phyloP scores from a whole-genome alignment of 1,140 invertebrate genomes.

The Ooceraea biroi region DNA sequence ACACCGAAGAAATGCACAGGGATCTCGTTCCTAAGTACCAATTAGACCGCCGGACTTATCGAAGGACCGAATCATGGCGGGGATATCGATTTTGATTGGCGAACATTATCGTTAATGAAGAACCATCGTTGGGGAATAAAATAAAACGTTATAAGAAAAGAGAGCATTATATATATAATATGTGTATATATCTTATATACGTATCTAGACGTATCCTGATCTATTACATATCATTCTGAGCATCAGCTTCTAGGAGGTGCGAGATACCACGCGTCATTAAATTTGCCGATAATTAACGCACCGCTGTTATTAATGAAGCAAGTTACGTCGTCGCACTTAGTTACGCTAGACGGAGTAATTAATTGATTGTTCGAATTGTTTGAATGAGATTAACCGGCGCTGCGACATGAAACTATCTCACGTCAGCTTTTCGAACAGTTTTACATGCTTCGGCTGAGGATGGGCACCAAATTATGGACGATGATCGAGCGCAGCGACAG shows the following conservation, averaged over 20 bases:
- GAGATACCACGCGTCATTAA: conserved; percentile 9
- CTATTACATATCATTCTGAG: neutral
- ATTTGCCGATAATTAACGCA: conserved; percentile 46
- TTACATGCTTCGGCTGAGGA: neutral
- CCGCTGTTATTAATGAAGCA: conserved; percentile 38
- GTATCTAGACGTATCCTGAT: neutral
- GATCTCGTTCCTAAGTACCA: conserved; percentile 17
- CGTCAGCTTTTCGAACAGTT: neutral
- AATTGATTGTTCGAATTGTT: conserved; percentile 25
- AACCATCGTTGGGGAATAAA: conserved; percentile 19
- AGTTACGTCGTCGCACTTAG: conserved; percentile 9
- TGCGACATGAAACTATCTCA: neutral
- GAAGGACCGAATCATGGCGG: conserved; percentile 7
- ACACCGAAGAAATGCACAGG: conserved; percentile 24
- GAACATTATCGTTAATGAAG: conserved; percentile 30
- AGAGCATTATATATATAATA: too few relatives aligned
- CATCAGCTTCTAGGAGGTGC: neutral
- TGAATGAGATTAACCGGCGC: conserved; percentile 10
- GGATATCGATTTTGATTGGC: conserved; percentile 7
- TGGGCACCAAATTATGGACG: neutral
- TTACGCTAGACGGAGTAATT: neutral
- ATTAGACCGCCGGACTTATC: conserved; percentile 28
- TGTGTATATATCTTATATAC: neutral
- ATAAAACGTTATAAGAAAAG: too few relatives aligned
- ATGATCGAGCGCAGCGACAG: neutral